These are phyloP conservation scores for Alcedo atthis DNA, from an alignment of 2,797 vertebrate genomes.

Conservation along the genomic window DNA sequence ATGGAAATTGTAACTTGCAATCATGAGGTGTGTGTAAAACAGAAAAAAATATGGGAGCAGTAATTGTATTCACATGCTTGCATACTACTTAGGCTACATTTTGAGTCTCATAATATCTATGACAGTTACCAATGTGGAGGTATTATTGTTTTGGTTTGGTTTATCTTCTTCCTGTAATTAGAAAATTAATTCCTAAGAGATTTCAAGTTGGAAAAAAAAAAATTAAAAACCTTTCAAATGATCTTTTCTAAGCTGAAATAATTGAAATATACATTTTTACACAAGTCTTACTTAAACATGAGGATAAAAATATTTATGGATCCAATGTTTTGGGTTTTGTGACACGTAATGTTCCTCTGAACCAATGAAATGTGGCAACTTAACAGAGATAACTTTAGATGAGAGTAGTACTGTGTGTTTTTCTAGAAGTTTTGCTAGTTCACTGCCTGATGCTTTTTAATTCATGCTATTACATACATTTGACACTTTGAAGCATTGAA, in stretches of 20 bases:
- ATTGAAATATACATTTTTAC: background rate
- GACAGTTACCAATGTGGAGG: background rate
- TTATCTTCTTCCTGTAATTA: background rate
- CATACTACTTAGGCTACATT: background rate
- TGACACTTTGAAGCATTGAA: constrained; percentile 47
- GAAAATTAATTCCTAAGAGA: background rate
- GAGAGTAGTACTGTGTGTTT: background rate
- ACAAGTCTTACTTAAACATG: background rate
- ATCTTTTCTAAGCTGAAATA: background rate
- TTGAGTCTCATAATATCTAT: background rate
- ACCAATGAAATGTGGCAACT: background rate
- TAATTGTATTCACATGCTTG: background rate
- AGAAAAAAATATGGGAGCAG: background rate
- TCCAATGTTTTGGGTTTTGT: background rate
- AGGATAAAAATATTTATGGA: background rate
- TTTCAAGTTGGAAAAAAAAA: background rate
- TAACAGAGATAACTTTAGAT: background rate
- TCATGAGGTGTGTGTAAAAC: background rate
- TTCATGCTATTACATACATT: constrained; percentile 39
- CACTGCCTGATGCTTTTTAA: constrained; percentile 51
- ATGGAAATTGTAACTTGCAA: background rate
- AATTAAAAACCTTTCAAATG: background rate
- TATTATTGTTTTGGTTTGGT: background rate
- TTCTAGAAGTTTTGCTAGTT: constrained; percentile 51
- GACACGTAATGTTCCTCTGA: rapidly evolving